These are phyloP conservation scores for Holothuria leucospilota DNA, from an alignment of 53 echinoderm and acorn worm species.

Conservation along the genomic window DNA sequence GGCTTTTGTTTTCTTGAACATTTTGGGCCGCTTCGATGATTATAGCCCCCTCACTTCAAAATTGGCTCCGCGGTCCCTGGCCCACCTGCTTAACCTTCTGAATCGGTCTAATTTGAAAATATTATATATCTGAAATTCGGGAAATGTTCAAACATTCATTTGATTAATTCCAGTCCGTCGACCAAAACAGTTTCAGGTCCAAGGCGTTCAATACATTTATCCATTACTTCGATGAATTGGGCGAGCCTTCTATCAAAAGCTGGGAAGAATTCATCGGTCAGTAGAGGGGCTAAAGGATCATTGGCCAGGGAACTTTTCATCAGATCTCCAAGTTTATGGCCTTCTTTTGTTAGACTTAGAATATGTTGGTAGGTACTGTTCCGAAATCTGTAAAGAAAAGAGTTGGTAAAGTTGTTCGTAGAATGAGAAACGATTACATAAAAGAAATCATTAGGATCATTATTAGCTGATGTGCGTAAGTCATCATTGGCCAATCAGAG, in stretches of 20 bases:
- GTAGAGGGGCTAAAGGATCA: constrained; percentile 22
- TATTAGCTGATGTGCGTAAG: too few species aligned
- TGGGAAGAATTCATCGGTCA: constrained; percentile 8
- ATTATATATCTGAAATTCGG: too few species aligned
- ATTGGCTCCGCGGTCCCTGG: too few species aligned
- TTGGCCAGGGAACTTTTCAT: constrained; percentile 9
- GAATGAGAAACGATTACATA: too few species aligned
- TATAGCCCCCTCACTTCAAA: too few species aligned
- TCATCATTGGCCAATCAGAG: too few species aligned
- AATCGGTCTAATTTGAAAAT: too few species aligned
- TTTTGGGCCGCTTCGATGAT: too few species aligned
- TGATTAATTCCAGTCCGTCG: neutral
- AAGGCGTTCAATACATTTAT: neutral
- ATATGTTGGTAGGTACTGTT: constrained; percentile 22
- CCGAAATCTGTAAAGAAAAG: neutral
- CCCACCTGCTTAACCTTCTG: too few species aligned
- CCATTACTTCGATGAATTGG: neutral
- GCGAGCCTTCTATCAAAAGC: neutral
- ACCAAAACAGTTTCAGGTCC: constrained; percentile 32
- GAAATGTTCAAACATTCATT: neutral
- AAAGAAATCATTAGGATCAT: too few species aligned
- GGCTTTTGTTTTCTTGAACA: too few species aligned
- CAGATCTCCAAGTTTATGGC: neutral
- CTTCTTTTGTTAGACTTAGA: neutral
- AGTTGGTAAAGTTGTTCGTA: neutral